These are phyloP conservation scores for Phaetusa simplex DNA, from an alignment of 2,113 vertebrate genomes.

Conservation along the genomic window DNA sequence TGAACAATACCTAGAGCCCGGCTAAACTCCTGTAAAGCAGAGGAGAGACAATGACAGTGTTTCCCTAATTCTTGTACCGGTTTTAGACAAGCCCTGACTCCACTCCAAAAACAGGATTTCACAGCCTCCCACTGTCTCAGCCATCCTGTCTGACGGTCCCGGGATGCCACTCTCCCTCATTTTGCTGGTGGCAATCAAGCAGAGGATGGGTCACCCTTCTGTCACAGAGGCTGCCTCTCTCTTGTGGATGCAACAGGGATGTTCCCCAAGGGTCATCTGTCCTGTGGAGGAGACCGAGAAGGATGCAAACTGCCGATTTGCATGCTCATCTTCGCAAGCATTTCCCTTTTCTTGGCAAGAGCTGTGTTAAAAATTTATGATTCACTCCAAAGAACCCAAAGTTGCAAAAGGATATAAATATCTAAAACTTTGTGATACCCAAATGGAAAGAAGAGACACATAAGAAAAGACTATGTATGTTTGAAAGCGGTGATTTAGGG, in stretches of 20 bases:
- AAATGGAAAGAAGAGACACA: not conserved
- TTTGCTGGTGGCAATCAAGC: not conserved
- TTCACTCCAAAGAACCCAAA: not conserved
- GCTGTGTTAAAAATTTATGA: not conserved
- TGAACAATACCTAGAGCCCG: not conserved
- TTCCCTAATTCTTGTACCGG: not conserved
- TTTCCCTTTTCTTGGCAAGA: not conserved
- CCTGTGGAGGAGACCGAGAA: not conserved
- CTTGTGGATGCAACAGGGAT: not conserved
- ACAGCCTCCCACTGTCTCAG: not conserved
- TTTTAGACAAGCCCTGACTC: not conserved
- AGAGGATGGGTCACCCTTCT: not conserved
- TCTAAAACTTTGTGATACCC: not conserved
- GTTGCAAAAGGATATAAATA: not conserved
- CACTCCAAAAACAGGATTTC: constrained; percentile 7
- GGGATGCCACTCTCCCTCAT: constrained; percentile 8
- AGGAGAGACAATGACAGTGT: not conserved
- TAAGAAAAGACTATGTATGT: not conserved
- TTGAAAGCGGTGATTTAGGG: not conserved
- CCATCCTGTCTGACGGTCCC: not conserved
- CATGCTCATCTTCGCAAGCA: not conserved
- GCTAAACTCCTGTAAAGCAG: not conserved
- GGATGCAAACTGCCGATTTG: not conserved
- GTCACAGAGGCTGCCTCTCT: not conserved
- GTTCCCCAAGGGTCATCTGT: not conserved